Conservation (phyloP, 2,888 invertebrate species). For the Panopea generosa region DNA sequence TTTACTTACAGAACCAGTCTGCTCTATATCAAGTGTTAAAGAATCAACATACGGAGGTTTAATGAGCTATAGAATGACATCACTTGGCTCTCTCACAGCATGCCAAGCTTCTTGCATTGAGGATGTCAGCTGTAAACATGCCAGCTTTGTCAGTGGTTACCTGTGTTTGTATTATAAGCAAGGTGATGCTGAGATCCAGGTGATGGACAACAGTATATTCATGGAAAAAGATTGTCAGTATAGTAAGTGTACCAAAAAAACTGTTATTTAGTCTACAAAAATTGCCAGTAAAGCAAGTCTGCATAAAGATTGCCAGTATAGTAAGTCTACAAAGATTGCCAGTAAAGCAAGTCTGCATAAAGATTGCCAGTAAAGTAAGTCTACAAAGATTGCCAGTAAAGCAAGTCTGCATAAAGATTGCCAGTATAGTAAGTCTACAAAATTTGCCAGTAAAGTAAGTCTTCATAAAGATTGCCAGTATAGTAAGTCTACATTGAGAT, state of each 20-base stretch:
- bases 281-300: too few relatives aligned
- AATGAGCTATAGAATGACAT: neutral
- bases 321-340: too few relatives aligned
- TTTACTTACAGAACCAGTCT: slow-evolving; percentile 4
- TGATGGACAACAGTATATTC: neutral
- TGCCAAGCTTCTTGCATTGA: slow-evolving; percentile 13
- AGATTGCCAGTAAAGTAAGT: too few relatives aligned
- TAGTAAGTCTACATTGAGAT: too few relatives aligned
- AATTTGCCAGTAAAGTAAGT: too few relatives aligned
- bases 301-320: too few relatives aligned
- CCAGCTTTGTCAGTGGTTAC: neutral
- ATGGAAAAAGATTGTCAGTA: slow-evolving; percentile 13
- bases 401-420: too few relatives aligned
- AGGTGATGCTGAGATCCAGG: neutral
- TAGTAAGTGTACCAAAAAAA: neutral
- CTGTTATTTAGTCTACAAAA: neutral
- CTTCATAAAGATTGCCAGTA: too few relatives aligned
- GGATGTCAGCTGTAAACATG: slow-evolving; percentile 4
- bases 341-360: too few relatives aligned
- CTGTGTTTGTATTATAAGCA: slow-evolving; percentile 5
- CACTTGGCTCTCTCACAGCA: neutral
- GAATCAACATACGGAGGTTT: slow-evolving; percentile 1
- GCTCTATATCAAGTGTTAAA: slow-evolving; percentile 9
- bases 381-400: too few relatives aligned
- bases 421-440: too few relatives aligned